A percentile compares a stretch with the other conserved stretches of the same genome.
phyloP scores from a whole-genome alignment of 2,113 vertebrate species.

The Thalassarche chlororhynchos region DNA sequence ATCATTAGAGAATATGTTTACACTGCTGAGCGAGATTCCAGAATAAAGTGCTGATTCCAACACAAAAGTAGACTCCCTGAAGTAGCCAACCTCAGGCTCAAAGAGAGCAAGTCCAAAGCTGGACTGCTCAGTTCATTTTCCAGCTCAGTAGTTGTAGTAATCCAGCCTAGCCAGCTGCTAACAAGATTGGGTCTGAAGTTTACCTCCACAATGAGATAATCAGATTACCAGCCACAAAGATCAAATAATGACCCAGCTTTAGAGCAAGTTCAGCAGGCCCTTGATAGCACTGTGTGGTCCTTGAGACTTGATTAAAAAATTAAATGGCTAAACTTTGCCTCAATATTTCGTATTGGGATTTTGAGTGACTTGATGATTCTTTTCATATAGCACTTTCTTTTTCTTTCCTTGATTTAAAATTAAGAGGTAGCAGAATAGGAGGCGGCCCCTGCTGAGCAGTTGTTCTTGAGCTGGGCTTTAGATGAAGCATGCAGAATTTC shows the following conservation, averaged over 20 bases:
- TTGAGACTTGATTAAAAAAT: slow-evolving; percentile 96
- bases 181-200: slow-evolving; percentile 99
- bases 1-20: slow-evolving; percentile 73
- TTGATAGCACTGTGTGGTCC: slow-evolving; percentile 99
- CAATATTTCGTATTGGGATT: slow-evolving; percentile 82
- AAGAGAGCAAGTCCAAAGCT: slow-evolving; percentile 98
- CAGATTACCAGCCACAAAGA: slow-evolving; percentile 99
- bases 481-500: slow-evolving; percentile 81
- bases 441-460: slow-evolving; percentile 72
- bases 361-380: slow-evolving; percentile 81
- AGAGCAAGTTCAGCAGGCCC: slow-evolving; percentile 98
- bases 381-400: slow-evolving; percentile 71
- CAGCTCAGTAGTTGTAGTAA: slow-evolving; percentile 97
- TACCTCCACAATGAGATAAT: slow-evolving; percentile 99
- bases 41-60: slow-evolving; percentile 92
- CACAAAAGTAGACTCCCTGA: slow-evolving; percentile 88
- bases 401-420: slow-evolving; percentile 75
- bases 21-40: slow-evolving; percentile 73
- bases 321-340: slow-evolving; percentile 84
- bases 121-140: slow-evolving; percentile 99
- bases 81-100: slow-evolving; percentile 89
- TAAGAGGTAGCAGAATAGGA: slow-evolving; percentile 74
- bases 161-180: slow-evolving; percentile 99
- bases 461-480: slow-evolving; percentile 78
- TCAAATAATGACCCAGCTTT: slow-evolving; percentile 99